Evolutionary conservation across 2,113 vertebrate species (phyloP), one percentile per base, ranked within the genome.

Genomic region (Dicerorhinus sumatrensis): DNA sequence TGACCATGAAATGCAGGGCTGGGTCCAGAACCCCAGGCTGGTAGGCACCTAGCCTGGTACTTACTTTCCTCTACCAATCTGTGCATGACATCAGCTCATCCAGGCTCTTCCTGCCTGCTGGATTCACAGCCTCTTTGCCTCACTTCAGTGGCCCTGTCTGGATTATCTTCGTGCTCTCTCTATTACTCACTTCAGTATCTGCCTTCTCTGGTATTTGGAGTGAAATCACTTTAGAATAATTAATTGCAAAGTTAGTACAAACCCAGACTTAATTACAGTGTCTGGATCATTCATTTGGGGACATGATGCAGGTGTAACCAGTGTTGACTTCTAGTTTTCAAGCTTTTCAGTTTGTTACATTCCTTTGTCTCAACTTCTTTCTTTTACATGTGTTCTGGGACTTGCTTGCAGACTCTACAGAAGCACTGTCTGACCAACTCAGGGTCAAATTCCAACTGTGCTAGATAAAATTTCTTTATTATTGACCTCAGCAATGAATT

Each of bases 401-500:
- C 69, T 89, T 77, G 51, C 81, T 80, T 65, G 69, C 82, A 54
- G 73, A 79, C 48, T 94, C 42, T 58, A 48, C 65, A 75, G 94
- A 63, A 95, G 25, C 12, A 14, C 51, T 51, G 18, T 83, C 67
- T 83, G 60, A 94, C 80, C 60, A 69, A 8, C 77, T 84, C 42
- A 11, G 20, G 65, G 69, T 94, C 73, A 70, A 6, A 31, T 85
- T 87, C 87, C 56, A 62, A 9, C 10, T 21, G 36, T 25, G 48
- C 81, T 20, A 51, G 81, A 94, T 98, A 89, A 72, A 70, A 42
- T 85, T 36, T 83, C 39, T 46, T 94, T 36, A 5, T 85, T 85
- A 25, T 21, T 69, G 80, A 90, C 73, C 65, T 5, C 6, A 65
- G 46, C 42, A n/a, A 3, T 4, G 31, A 75, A 9, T 65, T 77